These are phyloP conservation scores for Podarcis siculus DNA, from an alignment of 2,797 vertebrate species.

Conservation along the genomic window DNA sequence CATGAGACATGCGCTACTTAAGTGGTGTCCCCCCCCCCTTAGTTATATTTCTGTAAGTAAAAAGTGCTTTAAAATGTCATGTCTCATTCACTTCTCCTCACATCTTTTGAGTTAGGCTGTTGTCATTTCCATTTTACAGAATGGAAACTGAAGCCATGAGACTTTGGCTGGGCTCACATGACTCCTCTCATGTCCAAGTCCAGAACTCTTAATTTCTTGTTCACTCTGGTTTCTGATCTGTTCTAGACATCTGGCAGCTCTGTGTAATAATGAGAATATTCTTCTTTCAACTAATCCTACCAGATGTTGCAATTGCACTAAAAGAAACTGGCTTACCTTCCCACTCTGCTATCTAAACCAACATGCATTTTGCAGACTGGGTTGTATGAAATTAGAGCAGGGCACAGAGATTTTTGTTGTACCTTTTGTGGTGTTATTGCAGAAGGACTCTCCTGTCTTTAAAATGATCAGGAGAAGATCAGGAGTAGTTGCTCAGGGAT, in stretches of 20 bases:
- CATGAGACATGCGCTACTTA: not conserved
- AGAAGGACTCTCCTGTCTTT: conserved; percentile 2
- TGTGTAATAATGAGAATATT: not conserved
- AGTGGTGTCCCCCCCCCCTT: not conserved
- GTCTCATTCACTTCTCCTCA: not conserved
- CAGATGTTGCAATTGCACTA: not conserved
- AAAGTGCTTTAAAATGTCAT: not conserved
- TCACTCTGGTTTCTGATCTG: not conserved
- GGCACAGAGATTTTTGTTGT: not conserved
- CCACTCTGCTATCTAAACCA: not conserved
- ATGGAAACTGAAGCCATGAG: not conserved
- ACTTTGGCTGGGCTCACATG: not conserved
- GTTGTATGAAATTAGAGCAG: not conserved
- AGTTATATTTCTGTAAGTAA: not conserved
- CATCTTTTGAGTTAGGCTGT: not conserved
- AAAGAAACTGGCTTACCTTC: not conserved
- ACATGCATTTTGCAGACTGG: not conserved
- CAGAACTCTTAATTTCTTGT: not conserved
- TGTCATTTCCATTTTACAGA: not conserved
- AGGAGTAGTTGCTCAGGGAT: too few relatives aligned
- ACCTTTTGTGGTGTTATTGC: not conserved
- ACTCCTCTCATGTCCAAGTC: not conserved
- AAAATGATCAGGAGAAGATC: not conserved
- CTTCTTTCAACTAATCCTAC: not conserved
- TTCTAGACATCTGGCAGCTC: not conserved